phyloP scores from a whole-genome alignment of 2,113 vertebrate species.

The Corythoichthys intestinalis region DNA sequence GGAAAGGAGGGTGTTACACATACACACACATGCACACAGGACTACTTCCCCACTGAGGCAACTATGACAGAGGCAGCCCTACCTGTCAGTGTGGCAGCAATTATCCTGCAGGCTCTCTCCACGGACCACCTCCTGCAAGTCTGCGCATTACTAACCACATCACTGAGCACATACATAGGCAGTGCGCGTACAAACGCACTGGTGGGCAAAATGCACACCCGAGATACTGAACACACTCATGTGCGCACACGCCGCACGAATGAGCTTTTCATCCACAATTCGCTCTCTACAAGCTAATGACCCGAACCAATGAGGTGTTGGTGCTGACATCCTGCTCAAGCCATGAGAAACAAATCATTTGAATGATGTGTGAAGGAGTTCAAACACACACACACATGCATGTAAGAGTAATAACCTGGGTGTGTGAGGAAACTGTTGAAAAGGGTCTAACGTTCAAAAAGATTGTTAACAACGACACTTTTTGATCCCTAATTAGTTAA shows the following conservation, averaged over 20 bases:
- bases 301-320: conserved; percentile 45
- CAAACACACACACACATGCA: not conserved
- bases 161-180: conserved; percentile 54
- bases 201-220: conserved; percentile 33
- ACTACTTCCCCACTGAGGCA: conserved; percentile 56
- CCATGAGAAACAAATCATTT: conserved; percentile 31
- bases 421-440: not conserved
- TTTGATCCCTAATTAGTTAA: not conserved
- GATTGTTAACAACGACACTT: not conserved
- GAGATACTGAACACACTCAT: conserved; percentile 36
- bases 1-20: not conserved
- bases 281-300: conserved; percentile 45
- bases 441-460: not conserved
- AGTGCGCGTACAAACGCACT: conserved; percentile 34
- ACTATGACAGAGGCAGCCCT: conserved; percentile 67
- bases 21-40: conserved; percentile 6
- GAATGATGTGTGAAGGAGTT: not conserved
- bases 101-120: conserved; percentile 70
- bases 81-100: conserved; percentile 75
- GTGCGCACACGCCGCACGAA: conserved; percentile 1
- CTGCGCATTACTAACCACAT: conserved; percentile 68
- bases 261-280: conserved; percentile 48
- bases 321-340: conserved; percentile 59
- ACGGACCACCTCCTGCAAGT: conserved; percentile 66
- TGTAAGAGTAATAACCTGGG: not conserved